Percentiles rank a stretch among this genome's conserved stretches.
Conservation (phyloP, 2,797 vertebrate species). For the Xenopus petersii region DNA sequence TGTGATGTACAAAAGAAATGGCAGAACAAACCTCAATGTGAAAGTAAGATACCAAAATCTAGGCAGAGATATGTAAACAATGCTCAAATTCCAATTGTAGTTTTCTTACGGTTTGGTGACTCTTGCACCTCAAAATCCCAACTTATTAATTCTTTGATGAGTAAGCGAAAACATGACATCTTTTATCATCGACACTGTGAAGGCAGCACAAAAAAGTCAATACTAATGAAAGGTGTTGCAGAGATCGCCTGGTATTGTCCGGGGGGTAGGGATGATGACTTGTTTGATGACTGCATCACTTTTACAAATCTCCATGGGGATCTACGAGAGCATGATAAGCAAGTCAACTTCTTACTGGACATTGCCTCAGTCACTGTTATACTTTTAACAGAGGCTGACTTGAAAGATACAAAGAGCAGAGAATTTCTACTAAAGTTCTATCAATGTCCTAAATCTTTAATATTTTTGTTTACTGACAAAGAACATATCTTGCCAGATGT, state of each 20-base stretch:
- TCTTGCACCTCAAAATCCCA: slow-evolving; percentile 51
- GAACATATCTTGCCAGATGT: neutral
- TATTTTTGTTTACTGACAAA: slow-evolving; percentile 58
- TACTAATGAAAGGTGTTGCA: slow-evolving; percentile 56
- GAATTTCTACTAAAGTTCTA: no score
- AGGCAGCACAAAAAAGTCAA: slow-evolving; percentile 49
- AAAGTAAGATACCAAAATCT: slow-evolving; percentile 22
- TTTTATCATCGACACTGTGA: slow-evolving; percentile 58
- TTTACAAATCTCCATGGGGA: slow-evolving; percentile 62
- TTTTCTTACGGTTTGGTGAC: slow-evolving; percentile 65
- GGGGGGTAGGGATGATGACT: slow-evolving; percentile 35
- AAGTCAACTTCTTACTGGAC: slow-evolving; percentile 59
- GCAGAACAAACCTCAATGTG: neutral
- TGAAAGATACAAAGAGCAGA: slow-evolving; percentile 5
- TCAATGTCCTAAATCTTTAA: slow-evolving; percentile 54
- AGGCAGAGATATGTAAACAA: slow-evolving; percentile 51
- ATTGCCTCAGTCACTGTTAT: slow-evolving; percentile 62
- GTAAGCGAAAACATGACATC: slow-evolving; percentile 52
- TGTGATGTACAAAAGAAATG: slow-evolving; percentile 49
- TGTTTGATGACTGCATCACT: slow-evolving; percentile 52
- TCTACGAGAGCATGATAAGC: slow-evolving; percentile 49
- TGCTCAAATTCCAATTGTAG: slow-evolving; percentile 62
- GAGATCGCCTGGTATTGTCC: slow-evolving; percentile 46
- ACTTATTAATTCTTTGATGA: slow-evolving; percentile 57
- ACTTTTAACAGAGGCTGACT: slow-evolving; percentile 53